A percentile compares a stretch with the other conserved stretches of the same genome.
Conservation (phyloP, 2,113 vertebrate species). For the Egretta garzetta region DNA sequence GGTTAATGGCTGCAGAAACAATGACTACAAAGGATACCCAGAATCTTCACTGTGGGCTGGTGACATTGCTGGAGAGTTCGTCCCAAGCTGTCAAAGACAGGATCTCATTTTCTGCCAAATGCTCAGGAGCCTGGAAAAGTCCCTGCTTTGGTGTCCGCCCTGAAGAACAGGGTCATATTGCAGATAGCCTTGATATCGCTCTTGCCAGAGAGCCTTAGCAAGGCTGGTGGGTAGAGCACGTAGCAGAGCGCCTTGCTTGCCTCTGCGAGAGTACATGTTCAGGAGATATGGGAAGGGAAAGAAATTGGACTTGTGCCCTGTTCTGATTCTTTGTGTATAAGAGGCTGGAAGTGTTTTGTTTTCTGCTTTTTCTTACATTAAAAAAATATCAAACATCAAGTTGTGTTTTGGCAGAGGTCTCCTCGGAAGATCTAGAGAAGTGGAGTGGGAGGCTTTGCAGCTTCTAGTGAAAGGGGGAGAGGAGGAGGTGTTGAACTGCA, state of each 20-base stretch:
- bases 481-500: constrained; percentile 60
- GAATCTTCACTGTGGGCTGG: not conserved
- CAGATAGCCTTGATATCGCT: not conserved
- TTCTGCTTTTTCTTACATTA: constrained; percentile 31
- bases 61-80: not conserved
- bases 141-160: not conserved
- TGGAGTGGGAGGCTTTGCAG: constrained; percentile 60
- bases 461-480: constrained; percentile 38
- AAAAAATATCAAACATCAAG: not conserved
- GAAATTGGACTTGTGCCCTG: constrained; percentile 14
- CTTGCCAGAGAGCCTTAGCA: not conserved
- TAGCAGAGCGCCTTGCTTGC: not conserved
- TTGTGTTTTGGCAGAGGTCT: constrained; percentile 54
- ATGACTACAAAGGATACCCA: not conserved
- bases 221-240: not conserved
- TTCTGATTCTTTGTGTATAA: constrained; percentile 42
- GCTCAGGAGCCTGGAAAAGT: not conserved
- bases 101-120: not conserved
- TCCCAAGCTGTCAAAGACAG: not conserved
- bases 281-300: not conserved
- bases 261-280: not conserved
- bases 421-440: not conserved
- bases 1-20: not conserved
- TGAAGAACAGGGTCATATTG: not conserved
- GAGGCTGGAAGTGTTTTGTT: constrained; percentile 40